These are phyloP conservation scores for Cremastinae sp. DNA, from an alignment of 2,888 invertebrate species.

Conservation along the genomic window DNA sequence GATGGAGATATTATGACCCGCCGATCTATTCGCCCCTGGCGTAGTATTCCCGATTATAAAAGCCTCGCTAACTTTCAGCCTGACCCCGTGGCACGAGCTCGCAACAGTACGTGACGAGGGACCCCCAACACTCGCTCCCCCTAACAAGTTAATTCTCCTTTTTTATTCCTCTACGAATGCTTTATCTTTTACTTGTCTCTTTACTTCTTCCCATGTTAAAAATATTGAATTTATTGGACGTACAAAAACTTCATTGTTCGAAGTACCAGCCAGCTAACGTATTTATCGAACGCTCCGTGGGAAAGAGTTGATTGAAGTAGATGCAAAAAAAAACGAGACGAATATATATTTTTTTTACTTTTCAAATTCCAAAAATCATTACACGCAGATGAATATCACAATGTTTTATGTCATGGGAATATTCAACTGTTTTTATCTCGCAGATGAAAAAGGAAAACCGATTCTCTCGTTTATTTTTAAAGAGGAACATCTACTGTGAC, in stretches of 20 bases:
- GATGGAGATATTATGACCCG: constrained; percentile 55
- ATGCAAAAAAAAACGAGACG: too few relatives aligned
- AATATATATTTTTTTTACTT: too few relatives aligned
- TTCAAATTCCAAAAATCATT: too few relatives aligned
- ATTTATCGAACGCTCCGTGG: background rate
- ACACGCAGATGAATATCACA: too few relatives aligned
- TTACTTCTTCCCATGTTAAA: constrained; percentile 5
- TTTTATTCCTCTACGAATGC: constrained; percentile 55
- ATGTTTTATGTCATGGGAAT: too few relatives aligned
- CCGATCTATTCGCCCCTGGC: constrained; percentile 57
- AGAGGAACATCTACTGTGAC: too few relatives aligned
- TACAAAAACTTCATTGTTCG: constrained; percentile 6
- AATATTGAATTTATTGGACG: background rate
- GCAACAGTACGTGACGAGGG: constrained; percentile 69
- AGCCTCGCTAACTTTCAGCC: constrained; percentile 61
- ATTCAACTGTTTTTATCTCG: too few relatives aligned
- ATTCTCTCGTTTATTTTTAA: too few relatives aligned
- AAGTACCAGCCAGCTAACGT: background rate
- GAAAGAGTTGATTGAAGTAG: background rate
- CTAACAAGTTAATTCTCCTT: constrained; percentile 68
- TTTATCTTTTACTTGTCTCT: constrained; percentile 11
- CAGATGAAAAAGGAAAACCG: too few relatives aligned
- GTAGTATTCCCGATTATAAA: constrained; percentile 47
- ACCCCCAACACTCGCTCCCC: constrained; percentile 64
- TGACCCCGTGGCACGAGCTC: constrained; percentile 63